A percentile compares a stretch with the other conserved stretches of the same genome.
Evolutionary conservation across 2,113 vertebrate genomes (phyloP).

Genomic region (Corythaeola cristata): DNA sequence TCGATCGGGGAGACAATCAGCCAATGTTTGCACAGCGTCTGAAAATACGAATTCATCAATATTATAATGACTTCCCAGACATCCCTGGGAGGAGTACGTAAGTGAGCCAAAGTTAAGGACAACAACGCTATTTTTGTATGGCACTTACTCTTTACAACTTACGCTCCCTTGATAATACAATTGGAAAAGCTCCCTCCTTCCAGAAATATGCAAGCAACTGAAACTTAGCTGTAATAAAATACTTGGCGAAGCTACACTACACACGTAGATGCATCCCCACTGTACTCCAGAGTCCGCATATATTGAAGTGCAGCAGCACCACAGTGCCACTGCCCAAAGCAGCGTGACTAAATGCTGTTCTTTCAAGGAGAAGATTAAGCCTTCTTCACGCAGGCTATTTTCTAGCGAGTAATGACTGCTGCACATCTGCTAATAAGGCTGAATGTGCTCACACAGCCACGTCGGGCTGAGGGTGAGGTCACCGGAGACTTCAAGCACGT

Average conservation of each 20-base stretch:
- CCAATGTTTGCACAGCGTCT: background rate
- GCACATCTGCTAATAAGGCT: background rate
- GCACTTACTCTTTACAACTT: background rate
- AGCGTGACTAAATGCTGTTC: background rate
- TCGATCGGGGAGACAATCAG: background rate
- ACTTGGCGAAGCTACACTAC: background rate
- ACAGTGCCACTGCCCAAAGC: background rate
- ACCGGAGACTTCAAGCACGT: background rate
- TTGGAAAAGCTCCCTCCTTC: background rate
- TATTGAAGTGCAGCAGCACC: background rate
- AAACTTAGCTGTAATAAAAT: background rate
- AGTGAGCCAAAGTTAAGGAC: constrained; percentile 29
- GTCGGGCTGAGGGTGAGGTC: background rate
- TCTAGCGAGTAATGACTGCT: background rate
- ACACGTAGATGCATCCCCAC: background rate
- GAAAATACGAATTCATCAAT: constrained; percentile 23
- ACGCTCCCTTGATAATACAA: background rate
- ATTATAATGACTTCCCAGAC: constrained; percentile 46
- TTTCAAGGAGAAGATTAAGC: background rate
- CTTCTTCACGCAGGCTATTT: background rate
- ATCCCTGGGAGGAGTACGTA: background rate
- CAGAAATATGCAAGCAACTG: background rate
- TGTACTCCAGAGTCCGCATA: background rate
- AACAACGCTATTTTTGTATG: constrained; percentile 23
- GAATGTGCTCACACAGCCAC: background rate